phyloP scores from a whole-genome alignment of 2,888 invertebrate genomes.

The Thereva nobilitata region DNA sequence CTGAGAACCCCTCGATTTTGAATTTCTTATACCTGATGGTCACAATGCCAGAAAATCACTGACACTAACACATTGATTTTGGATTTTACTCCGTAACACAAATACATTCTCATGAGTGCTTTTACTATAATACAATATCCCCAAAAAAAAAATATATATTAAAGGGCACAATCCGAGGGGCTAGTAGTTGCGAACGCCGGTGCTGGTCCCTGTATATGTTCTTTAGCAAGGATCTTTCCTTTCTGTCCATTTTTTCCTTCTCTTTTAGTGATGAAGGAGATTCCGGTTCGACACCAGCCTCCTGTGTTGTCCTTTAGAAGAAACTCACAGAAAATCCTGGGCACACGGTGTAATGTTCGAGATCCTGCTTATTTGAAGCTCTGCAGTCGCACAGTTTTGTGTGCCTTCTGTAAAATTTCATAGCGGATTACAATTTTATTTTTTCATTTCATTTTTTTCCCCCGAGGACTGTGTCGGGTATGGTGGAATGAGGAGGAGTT shows the following conservation, averaged over 20 bases:
- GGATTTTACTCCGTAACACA: no score
- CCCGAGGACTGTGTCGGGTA: not conserved
- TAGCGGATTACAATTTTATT: conserved; percentile 1
- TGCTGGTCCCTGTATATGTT: not conserved
- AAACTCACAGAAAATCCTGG: conserved; percentile 7
- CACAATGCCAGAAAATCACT: conserved; percentile 20
- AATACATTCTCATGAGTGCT: no score
- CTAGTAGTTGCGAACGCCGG: no score
- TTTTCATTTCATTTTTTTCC: conserved; percentile 9
- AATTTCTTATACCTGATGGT: conserved; percentile 7
- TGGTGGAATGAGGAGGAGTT: not conserved
- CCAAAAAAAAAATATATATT: no score
- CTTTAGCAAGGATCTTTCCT: not conserved
- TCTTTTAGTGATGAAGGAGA: not conserved
- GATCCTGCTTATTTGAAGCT: conserved; percentile 24
- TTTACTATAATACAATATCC: no score
- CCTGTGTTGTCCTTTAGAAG: no score
- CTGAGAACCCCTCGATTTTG: not conserved
- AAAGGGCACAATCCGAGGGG: no score
- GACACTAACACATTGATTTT: not conserved
- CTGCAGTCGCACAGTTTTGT: conserved; percentile 17
- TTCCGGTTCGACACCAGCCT: no score
- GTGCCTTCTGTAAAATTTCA: conserved; percentile 7
- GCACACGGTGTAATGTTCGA: not conserved
- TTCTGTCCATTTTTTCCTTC: conserved; percentile 10